Base-by-base conservation (phyloP, 2,888 invertebrate genomes). In the Stenchaetothrips biformis region DNA sequence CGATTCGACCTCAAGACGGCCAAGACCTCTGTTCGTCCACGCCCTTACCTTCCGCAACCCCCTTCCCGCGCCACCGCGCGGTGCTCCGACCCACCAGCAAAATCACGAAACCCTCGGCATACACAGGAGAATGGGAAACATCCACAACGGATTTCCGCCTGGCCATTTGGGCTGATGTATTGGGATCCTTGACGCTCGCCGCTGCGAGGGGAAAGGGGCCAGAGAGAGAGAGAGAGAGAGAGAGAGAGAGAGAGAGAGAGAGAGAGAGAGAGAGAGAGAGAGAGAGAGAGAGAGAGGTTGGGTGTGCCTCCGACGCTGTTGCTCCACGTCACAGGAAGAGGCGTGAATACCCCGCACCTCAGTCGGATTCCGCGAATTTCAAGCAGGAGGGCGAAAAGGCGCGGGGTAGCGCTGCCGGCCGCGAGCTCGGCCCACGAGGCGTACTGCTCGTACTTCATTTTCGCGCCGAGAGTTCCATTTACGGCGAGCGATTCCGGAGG, bases 161-260 rank as follows among this genome's bases (percentile, higher is more conserved):
- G 7, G 67, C 67, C 25, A 74, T 74, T 74, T 74, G 67, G 25
- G 21, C 67, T 74, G 67, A 74, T 74, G 67, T 74, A 74, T 74
- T 74, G 67, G 67, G 9, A 74, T n/a, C 67, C 25, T 74, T 67
- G 67, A 21, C 18, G 67, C 67, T 21, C 16, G 53, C 4, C 13
- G 53, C 7, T 2, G 53, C 2, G 53, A 7, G 13, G 11, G 53
- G 11, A 18, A 13, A 18, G 11, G 53, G 18, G 13, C 13, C 13
- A 53, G 53, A 53, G 53, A 53, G 13, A 53, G 53, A 53, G 9
- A 53, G 53, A 13, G 13, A 13, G 53, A 53, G 11, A 4, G 53
- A 18, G 13, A 9, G 53, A 18, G 53, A 18, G 13, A 4, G 53
- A 13, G 53, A 18, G 18, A 53, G 53, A 13, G 53, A 53, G 13